Conservation (phyloP, 2,797 vertebrate genomes). For the Neostethus bicornis region DNA sequence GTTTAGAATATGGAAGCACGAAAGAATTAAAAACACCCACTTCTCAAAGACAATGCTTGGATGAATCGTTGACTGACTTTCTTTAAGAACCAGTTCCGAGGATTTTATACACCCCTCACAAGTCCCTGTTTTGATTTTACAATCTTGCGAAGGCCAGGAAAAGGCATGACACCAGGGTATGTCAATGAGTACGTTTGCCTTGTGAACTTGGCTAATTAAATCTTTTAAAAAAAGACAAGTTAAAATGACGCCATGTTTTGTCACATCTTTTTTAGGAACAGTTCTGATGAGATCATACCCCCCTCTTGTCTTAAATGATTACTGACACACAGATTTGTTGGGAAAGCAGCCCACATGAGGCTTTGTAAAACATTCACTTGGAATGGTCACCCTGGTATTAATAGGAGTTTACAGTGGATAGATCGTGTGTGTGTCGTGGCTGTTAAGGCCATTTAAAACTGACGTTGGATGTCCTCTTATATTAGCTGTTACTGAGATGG, state of each 20-base stretch:
- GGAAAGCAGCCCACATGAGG: too few species aligned
- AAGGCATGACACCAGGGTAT: constrained; percentile 50
- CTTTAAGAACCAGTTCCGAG: constrained; percentile 35
- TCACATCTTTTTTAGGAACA: constrained; percentile 46
- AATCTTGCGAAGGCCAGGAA: constrained; percentile 39
- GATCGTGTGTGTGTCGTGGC: constrained; percentile 4
- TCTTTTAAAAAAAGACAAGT: constrained; percentile 48
- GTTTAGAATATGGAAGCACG: constrained; percentile 13
- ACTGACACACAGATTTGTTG: background rate
- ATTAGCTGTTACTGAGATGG: constrained; percentile 68
- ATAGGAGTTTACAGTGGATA: constrained; percentile 1
- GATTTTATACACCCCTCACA: constrained; percentile 50
- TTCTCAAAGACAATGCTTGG: constrained; percentile 12
- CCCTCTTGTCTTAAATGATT: constrained; percentile 21
- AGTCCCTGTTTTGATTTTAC: constrained; percentile 49
- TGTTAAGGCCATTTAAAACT: constrained; percentile 32
- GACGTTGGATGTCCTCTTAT: constrained; percentile 71
- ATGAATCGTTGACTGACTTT: constrained; percentile 48
- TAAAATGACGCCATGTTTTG: constrained; percentile 46
- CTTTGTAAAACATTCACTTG: constrained; percentile 22
- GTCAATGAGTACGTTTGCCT: constrained; percentile 38
- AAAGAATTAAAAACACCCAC: constrained; percentile 19
- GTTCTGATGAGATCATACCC: constrained; percentile 51
- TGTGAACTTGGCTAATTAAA: constrained; percentile 49
- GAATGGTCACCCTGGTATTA: constrained; percentile 22